Base-by-base conservation (phyloP, 2,888 invertebrate species). In the Napeogenes sylphis region DNA sequence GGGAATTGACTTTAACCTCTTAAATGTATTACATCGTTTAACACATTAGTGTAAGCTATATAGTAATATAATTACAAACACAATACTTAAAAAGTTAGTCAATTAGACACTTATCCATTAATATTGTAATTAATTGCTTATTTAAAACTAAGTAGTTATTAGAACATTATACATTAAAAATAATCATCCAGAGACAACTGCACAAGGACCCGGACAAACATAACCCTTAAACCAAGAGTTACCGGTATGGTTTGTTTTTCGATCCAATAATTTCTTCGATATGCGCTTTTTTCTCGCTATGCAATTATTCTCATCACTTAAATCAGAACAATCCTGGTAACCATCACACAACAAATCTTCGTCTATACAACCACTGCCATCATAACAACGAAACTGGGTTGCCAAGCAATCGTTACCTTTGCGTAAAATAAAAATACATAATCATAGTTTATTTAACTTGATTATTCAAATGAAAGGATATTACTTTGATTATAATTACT, bases 291-390 rank as follows among this genome's bases (percentile, higher is more conserved):
- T 82, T 78, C 84, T 80, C 76, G 83, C 82, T 78, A 91, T 79
- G 83, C 93, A 93, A 82, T 90, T 85, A 73, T 84, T 82, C 82
- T 94, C 94, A 81, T 94, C 94, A 73, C 92, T 93, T 77, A 86
- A 81, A 80, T 94, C 93, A 70, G 75, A 81, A 86, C 95, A 95
- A 82, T 94, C 92, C 71, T 78, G 77, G 74, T 76, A 75, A 73
- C 91, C 91, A 80, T 94, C 92, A 87, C 95, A 95, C 69, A 91
- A 80, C 71, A 88, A 82, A 68, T 82, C 79, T 74, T 84, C 77
- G 68, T 91, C 87, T 77, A 94, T 88, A 89, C 95, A 95, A 81
- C 91, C 87, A 79, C 87, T 91, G 82, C 87, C 90, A 79, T 90
- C 87, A 84, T 92, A 91, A 82, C 89, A 90, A 88, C 86, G 92